Evolutionary conservation across 2,888 invertebrate genomes (phyloP).

Genomic region (Selenia dentaria): DNA sequence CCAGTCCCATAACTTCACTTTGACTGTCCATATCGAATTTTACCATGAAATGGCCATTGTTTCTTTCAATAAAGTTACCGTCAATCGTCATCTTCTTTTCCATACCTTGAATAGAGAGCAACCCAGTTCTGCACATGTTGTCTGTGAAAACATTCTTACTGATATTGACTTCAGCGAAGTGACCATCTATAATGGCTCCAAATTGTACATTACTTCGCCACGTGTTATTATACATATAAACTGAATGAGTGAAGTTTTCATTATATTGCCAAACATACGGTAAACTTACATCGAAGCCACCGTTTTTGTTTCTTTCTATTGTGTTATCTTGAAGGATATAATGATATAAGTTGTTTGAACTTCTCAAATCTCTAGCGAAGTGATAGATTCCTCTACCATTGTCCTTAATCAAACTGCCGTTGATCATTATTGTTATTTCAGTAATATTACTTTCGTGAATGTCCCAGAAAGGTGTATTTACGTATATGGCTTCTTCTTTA

Average conservation of each 20-base stretch:
- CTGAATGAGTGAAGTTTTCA: conserved; percentile 96
- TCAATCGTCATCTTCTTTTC: conserved; percentile 96
- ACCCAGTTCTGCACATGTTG: conserved; percentile 92
- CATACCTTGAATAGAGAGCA: conserved; percentile 95
- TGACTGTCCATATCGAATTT: conserved; percentile 96
- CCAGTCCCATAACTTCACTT: conserved; percentile 95
- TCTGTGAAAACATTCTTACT: conserved; percentile 93
- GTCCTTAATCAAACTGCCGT: conserved; percentile 92
- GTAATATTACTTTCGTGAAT: conserved; percentile 94
- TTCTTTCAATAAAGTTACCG: conserved; percentile 91
- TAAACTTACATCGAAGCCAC: conserved; percentile 94
- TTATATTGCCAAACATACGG: conserved; percentile 98
- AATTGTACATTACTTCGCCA: conserved; percentile 95
- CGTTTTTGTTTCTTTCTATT: conserved; percentile 92
- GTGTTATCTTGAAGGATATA: conserved; percentile 95
- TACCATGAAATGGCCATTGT: conserved; percentile 92
- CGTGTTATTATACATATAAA: conserved; percentile 94
- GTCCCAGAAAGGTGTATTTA: conserved; percentile 95
- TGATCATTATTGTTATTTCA: conserved; percentile 95
- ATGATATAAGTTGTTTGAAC: conserved; percentile 98
- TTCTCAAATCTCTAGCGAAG: conserved; percentile 95
- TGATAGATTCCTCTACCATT: conserved; percentile 96
- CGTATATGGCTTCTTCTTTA: conserved; percentile 90
- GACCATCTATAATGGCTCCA: conserved; percentile 94
- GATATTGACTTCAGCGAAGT: conserved; percentile 95